A percentile compares a stretch with the other conserved stretches of the same genome.
Conservation (phyloP, 2,113 vertebrate species). For the Pantherophis guttatus region DNA sequence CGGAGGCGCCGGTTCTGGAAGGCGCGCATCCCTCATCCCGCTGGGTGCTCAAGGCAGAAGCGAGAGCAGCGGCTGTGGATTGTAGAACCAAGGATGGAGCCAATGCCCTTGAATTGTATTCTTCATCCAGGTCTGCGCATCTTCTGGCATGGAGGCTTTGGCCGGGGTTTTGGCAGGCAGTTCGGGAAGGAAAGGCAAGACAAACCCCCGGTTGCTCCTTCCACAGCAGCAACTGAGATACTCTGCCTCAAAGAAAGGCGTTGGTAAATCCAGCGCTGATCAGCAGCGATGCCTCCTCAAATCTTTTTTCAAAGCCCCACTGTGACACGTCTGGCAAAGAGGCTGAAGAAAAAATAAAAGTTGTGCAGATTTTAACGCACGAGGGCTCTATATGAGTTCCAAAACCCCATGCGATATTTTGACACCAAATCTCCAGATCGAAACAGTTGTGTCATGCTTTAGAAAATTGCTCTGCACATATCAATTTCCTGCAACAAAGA, state of each 20-base stretch:
- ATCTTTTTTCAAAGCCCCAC: neutral
- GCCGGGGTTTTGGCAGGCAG: neutral
- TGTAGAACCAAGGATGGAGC: neutral
- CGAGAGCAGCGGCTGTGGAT: neutral
- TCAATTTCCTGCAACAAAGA: neutral
- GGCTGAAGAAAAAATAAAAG: conserved; percentile 2
- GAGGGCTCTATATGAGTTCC: neutral
- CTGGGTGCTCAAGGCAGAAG: too few species aligned
- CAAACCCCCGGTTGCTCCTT: neutral
- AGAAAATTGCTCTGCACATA: neutral
- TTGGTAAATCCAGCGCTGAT: neutral
- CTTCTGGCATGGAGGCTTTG: neutral
- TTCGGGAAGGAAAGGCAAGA: neutral
- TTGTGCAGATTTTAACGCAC: neutral
- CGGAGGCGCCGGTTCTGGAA: neutral
- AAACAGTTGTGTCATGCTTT: neutral
- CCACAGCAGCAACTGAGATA: neutral
- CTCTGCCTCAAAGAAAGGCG: neutral
- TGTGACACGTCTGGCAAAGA: neutral
- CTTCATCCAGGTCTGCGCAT: neutral
- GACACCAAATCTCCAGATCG: neutral
- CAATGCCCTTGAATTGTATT: neutral
- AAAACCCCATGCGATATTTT: neutral
- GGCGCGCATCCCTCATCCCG: neutral
- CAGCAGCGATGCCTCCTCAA: neutral